phyloP scores from a whole-genome alignment of 2,113 vertebrate species.

The Pelodiscus sinensis region DNA sequence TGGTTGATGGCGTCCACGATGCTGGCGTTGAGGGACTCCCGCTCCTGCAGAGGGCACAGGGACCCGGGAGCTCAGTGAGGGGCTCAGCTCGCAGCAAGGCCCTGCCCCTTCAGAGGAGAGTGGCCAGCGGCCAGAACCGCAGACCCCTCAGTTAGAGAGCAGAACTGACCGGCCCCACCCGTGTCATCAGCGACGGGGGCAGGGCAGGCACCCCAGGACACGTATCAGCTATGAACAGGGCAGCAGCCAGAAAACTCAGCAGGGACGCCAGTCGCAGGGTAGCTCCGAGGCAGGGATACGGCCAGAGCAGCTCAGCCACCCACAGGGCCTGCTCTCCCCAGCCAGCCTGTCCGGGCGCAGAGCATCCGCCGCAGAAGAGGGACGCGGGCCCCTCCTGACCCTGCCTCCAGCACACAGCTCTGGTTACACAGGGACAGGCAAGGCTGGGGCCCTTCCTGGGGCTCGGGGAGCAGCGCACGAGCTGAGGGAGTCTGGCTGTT shows the following conservation, averaged over 20 bases:
- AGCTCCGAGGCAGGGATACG: accelerated
- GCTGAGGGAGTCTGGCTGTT: not conserved
- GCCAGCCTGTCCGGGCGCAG: accelerated
- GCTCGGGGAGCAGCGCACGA: not conserved
- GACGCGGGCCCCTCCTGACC: not conserved
- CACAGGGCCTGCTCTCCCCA: too few species aligned
- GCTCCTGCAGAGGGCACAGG: conserved; percentile 80
- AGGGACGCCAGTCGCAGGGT: accelerated
- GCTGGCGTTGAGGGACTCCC: conserved; percentile 91
- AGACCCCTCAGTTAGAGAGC: too few species aligned
- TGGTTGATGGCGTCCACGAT: conserved; percentile 97
- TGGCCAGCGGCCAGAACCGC: not conserved
- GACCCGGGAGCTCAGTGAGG: not conserved
- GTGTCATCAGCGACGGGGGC: not conserved
- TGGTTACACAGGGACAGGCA: accelerated
- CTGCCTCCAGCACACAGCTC: not conserved
- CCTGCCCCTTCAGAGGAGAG: accelerated
- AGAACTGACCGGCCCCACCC: not conserved
- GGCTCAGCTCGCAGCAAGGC: accelerated
- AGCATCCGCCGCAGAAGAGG: not conserved
- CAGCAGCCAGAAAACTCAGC: not conserved
- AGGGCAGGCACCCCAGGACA: not conserved
- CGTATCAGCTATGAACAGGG: not conserved
- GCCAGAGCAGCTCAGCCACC: too few species aligned
- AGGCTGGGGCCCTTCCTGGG: not conserved